A percentile compares a stretch with the other conserved stretches of the same genome.
These are phyloP conservation scores for Leptinotarsa haldemani DNA, from an alignment of 2,888 invertebrate genomes.

Conservation along the genomic window DNA sequence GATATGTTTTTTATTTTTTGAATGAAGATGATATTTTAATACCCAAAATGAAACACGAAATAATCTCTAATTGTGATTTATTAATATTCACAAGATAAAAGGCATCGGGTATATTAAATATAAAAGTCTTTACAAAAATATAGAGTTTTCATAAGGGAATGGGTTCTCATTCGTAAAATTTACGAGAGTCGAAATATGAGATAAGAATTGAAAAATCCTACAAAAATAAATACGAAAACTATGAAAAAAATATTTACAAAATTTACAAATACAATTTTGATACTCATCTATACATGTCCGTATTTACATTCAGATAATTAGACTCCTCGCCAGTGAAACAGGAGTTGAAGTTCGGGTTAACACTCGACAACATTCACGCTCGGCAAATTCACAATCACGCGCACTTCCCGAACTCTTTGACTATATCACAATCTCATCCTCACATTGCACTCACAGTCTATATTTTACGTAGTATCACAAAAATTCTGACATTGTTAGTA, in stretches of 20 bases:
- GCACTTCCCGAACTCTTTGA: constrained; percentile 51
- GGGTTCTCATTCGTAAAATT: constrained; percentile 24
- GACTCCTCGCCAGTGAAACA: constrained; percentile 54
- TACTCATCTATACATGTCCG: constrained; percentile 61
- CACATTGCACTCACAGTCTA: constrained; percentile 62
- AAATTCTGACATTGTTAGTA: constrained; percentile 54
- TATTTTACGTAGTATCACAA: constrained; percentile 63
- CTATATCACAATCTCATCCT: constrained; percentile 59
- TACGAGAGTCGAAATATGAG: constrained; percentile 44
- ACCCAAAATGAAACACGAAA: constrained; percentile 2
- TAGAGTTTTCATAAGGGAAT: background rate
- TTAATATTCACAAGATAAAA: constrained; percentile 49
- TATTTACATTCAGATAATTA: constrained; percentile 60
- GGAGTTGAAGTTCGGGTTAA: constrained; percentile 51
- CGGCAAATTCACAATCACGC: constrained; percentile 43
- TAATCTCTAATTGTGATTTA: constrained; percentile 35
- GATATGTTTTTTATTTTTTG: background rate
- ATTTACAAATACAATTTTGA: constrained; percentile 55
- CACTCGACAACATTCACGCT: constrained; percentile 24
- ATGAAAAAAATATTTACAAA: constrained; percentile 59
- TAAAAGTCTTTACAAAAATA: constrained; percentile 36
- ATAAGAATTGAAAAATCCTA: constrained; percentile 43
- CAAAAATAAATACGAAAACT: constrained; percentile 58
- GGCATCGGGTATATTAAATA: constrained; percentile 46
- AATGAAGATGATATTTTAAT: background rate